Conservation (phyloP, 2,113 vertebrate species). For the Conger conger region DNA sequence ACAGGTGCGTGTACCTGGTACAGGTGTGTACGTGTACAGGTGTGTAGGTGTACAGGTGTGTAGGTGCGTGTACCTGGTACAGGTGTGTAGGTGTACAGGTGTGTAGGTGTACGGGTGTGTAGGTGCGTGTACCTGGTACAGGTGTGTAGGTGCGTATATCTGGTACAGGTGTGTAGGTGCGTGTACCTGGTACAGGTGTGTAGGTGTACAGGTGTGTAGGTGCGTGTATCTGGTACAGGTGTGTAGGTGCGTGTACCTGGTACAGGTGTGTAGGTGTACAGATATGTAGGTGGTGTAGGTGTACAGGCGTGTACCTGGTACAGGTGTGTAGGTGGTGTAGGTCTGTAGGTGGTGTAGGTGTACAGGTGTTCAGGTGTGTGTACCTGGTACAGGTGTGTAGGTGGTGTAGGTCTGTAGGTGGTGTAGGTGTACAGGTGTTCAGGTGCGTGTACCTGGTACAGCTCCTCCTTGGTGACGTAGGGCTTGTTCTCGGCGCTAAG, state of each 20-base stretch:
- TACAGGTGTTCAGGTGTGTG: too few species aligned
- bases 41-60: slow-evolving; percentile 69
- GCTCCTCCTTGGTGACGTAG: slow-evolving; percentile 96
- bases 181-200: slow-evolving; percentile 82
- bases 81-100: too few species aligned
- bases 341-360: neutral
- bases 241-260: too few species aligned
- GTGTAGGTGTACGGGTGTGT: too few species aligned
- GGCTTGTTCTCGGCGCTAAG: slow-evolving; percentile 94
- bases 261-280: neutral
- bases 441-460: slow-evolving; percentile 82
- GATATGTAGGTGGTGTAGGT: slow-evolving; percentile 34
- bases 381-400: neutral
- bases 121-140: neutral
- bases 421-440: neutral
- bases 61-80: neutral
- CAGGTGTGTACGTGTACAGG: slow-evolving; percentile 60
- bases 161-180: slow-evolving; percentile 58
- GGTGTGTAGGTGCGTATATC: slow-evolving; percentile 55
- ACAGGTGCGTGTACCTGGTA: slow-evolving; percentile 78
- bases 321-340: slow-evolving; percentile 47
- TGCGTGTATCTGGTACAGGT: neutral
- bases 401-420: too few species aligned
- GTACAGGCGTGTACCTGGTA: slow-evolving; percentile 77
- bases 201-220: too few species aligned